Conservation (phyloP, 2,888 invertebrate genomes). For the Perithous albicinctus region DNA sequence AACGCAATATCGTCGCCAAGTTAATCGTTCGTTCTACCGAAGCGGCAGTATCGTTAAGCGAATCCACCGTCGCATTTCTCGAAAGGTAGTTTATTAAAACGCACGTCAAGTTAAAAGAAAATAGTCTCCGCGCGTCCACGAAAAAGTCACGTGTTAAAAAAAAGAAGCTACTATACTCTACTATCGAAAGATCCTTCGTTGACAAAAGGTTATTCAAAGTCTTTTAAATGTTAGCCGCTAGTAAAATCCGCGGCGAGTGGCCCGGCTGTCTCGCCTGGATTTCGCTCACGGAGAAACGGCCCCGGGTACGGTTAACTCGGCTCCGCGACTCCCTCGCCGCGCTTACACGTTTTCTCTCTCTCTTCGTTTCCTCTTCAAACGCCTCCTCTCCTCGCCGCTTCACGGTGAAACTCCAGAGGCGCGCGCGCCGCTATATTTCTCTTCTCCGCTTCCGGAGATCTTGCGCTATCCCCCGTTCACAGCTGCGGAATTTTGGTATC, state of each 20-base stretch:
- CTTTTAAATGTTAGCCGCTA: slow-evolving; percentile 32
- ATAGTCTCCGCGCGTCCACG: neutral
- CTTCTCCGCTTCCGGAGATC: slow-evolving; percentile 64
- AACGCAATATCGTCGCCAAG: no score
- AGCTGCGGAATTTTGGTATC: slow-evolving; percentile 71
- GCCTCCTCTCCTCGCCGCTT: slow-evolving; percentile 21
- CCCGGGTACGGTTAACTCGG: slow-evolving; percentile 68
- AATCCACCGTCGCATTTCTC: slow-evolving; percentile 17
- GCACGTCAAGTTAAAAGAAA: neutral
- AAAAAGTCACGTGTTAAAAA: slow-evolving; percentile 8
- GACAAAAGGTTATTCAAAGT: neutral
- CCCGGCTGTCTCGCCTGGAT: slow-evolving; percentile 67
- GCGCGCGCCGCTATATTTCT: slow-evolving; percentile 38
- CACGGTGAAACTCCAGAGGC: neutral
- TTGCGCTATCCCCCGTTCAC: neutral
- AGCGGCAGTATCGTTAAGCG: neutral
- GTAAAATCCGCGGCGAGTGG: slow-evolving; percentile 62
- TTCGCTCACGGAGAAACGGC: slow-evolving; percentile 67
- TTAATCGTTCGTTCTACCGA: slow-evolving; percentile 9
- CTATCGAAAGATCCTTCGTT: neutral
- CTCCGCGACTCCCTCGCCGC: slow-evolving; percentile 55
- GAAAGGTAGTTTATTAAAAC: neutral
- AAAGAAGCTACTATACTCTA: neutral
- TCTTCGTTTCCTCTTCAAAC: no score
- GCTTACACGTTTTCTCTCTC: slow-evolving; percentile 27